Evolutionary conservation across 64 coral and sea anemone species (phyloP), one percentile per base, ranked within the genome.

Genomic region (Anthopleura sola): DNA sequence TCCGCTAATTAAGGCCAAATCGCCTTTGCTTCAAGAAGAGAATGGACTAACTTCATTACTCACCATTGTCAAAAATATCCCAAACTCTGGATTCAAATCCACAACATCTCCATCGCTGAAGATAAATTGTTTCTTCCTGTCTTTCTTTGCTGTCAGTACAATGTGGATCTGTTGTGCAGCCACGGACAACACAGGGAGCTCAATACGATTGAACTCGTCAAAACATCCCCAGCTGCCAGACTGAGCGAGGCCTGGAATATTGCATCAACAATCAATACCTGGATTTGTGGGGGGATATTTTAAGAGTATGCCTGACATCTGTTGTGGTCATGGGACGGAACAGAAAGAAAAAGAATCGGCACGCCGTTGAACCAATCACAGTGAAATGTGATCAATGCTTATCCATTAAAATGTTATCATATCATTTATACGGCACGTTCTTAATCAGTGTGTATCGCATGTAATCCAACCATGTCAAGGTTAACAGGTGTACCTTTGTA

Each of bases 161-260:
- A 97, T 97, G 86, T 97, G 91, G 64, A 97, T 97, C 80, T 97
- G 95, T 76, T 97, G 95, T 21, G 95, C 95, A 19, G 95, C 95
- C 36, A 97, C 95, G 33, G 95, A 97, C 82, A 97, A 82, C 26
- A 97, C 95, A 91, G 95, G 95, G 19, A 97, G 88, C 82, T 97
- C 95, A 44, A 97, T 97, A 86, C 95, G 91, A 68, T 97, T 97
- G 75, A 97, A 97, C 68, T 97, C 95, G n/a, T 97, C 95, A 60
- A 97, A 97, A 78, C 95, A 97, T 0, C 95, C 95, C 95, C 95
- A 97, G 36, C 95, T 97, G 36, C 95, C 95, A 28, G 95, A 97
- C 39, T 97, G 95, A 23, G 95, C 95, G 69, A 97, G 82, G 3
- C 95, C 95, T 96, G 13, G 14, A 32, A 71, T 71, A 71, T 1